phyloP scores from a whole-genome alignment of 1,140 invertebrate species.

The Bursaphelenchus mucronatus region DNA sequence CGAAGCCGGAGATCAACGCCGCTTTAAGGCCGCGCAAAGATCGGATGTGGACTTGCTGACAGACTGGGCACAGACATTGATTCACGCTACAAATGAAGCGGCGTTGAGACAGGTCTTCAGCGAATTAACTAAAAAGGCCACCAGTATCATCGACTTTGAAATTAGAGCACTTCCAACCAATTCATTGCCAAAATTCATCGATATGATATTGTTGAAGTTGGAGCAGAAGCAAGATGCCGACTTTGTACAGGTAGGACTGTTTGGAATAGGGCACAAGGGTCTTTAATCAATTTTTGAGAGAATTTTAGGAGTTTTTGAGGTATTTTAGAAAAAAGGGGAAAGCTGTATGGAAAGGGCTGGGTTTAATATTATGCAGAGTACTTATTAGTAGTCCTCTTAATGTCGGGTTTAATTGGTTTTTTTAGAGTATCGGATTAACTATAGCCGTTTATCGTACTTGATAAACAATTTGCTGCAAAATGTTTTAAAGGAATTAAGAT shows the following conservation, averaged over 20 bases:
- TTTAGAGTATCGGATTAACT: no score
- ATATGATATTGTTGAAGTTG: constrained; percentile 72
- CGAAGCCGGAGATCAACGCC: constrained; percentile 62
- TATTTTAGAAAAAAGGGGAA: neutral
- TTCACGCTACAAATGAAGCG: constrained; percentile 26
- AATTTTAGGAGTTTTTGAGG: neutral
- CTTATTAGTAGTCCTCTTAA: no score
- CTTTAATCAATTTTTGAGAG: no score
- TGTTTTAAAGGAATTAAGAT: no score
- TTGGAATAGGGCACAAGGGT: no score
- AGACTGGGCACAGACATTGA: constrained; percentile 12
- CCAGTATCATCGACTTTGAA: constrained; percentile 83
- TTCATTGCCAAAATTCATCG: constrained; percentile 76
- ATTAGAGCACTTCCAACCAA: constrained; percentile 72
- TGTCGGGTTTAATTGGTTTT: no score
- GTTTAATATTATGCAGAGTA: no score
- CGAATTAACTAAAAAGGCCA: constrained; percentile 74
- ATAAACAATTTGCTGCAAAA: no score
- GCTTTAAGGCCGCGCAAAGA: constrained; percentile 10
- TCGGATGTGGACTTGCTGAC: constrained; percentile 10
- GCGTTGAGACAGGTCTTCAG: constrained; percentile 63
- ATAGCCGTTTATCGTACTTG: no score
- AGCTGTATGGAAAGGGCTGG: no score
- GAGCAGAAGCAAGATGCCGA: constrained; percentile 79
- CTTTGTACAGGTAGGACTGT: constrained; percentile 65